Conservation (phyloP, 1,140 invertebrate species). For the Drosophila burlai region DNA sequence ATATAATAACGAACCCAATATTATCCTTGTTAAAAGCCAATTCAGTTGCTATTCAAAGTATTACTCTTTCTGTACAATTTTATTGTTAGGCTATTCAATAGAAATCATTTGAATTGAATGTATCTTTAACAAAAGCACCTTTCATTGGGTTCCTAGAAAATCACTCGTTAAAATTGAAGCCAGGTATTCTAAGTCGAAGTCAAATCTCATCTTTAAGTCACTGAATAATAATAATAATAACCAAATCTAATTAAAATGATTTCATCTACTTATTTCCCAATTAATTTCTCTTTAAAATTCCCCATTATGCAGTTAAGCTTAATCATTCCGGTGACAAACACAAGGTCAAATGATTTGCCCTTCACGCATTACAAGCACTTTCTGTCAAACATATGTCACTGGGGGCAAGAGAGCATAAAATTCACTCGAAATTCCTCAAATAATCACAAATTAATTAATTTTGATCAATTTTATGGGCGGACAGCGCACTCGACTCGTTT, state of each 20-base stretch:
- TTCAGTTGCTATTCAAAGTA: slow-evolving; percentile 20
- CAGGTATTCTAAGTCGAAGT: background rate
- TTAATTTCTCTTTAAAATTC: background rate
- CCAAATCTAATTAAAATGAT: background rate
- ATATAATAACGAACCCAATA: background rate
- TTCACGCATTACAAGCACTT: slow-evolving; percentile 11
- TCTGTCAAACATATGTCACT: slow-evolving; percentile 20
- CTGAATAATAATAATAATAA: too few species aligned
- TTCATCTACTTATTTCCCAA: background rate
- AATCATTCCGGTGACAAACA: background rate
- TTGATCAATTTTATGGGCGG: slow-evolving; percentile 30
- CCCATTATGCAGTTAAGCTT: background rate
- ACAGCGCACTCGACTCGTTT: slow-evolving; percentile 15
- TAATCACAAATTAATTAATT: slow-evolving; percentile 48
- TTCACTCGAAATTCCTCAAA: slow-evolving; percentile 33
- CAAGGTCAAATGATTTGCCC: slow-evolving; percentile 20
- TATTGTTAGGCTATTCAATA: slow-evolving; percentile 3
- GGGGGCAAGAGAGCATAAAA: slow-evolving; percentile 25
- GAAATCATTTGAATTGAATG: slow-evolving; percentile 1
- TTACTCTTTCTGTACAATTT: slow-evolving; percentile 3
- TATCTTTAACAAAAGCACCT: background rate
- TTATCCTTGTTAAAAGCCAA: slow-evolving; percentile 4
- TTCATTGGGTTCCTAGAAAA: background rate
- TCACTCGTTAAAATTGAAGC: background rate
- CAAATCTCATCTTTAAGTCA: background rate